A percentile compares a stretch with the other conserved stretches of the same genome.
Conservation (phyloP, 1,140 invertebrate genomes). For the Pomacea maculata region DNA sequence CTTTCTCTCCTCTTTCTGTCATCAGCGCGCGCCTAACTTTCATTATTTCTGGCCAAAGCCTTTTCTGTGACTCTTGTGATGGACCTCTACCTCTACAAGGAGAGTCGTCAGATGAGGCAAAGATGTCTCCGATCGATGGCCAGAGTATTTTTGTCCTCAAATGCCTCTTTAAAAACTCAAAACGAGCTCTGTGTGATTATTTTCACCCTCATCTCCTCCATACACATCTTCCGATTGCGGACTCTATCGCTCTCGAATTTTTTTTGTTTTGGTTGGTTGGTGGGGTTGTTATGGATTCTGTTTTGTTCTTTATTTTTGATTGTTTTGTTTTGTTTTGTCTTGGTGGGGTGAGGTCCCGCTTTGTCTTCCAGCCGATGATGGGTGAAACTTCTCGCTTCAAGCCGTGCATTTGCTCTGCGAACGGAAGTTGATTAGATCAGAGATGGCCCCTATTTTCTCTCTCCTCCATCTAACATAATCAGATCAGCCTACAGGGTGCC, state of each 20-base stretch:
- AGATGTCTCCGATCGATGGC: not conserved
- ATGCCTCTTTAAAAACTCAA: no score
- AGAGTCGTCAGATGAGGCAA: not conserved
- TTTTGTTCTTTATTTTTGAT: not conserved
- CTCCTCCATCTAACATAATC: no score
- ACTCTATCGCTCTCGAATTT: no score
- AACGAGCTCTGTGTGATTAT: no score
- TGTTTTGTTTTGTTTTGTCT: not conserved
- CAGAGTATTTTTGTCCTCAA: no score
- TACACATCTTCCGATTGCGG: no score
- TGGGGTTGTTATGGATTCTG: not conserved
- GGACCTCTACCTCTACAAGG: not conserved
- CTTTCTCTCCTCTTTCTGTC: no score
- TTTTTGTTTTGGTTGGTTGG: not conserved
- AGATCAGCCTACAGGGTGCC: no score
- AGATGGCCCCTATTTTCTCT: not conserved
- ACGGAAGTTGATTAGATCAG: constrained; percentile 1
- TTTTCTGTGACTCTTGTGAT: not conserved
- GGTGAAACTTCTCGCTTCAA: constrained; percentile 7
- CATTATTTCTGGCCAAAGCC: not conserved
- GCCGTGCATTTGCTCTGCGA: constrained; percentile 16
- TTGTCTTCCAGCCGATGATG: no score
- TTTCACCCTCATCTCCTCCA: no score
- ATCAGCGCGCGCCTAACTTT: not conserved
- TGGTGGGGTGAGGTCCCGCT: no score